Conservation (phyloP, 2,888 invertebrate species). For the Willowsia nigromaculata region DNA sequence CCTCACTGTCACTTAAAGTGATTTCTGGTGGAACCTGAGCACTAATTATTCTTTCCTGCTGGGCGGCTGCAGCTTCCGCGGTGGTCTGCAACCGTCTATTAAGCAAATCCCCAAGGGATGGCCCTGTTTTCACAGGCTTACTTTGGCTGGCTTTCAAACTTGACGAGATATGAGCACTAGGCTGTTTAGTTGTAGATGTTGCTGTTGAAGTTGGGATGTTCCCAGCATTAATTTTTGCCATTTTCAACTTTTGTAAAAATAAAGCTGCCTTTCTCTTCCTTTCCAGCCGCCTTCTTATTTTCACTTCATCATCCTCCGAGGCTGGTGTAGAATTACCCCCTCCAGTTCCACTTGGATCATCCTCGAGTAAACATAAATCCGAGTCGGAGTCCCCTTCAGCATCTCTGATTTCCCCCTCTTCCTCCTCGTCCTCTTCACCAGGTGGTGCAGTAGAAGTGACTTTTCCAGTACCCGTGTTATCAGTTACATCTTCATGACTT, state of each 20-base stretch:
- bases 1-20: neutral
- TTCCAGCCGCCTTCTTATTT: conserved; percentile 68
- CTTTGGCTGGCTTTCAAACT: neutral
- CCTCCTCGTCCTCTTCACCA: conserved; percentile 35
- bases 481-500: neutral
- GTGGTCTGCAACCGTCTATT: conserved; percentile 39
- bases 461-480: neutral
- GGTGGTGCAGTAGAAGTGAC: neutral
- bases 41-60: neutral
- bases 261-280: conserved; percentile 76
- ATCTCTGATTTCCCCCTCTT: conserved; percentile 27
- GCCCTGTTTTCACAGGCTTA: conserved; percentile 22
- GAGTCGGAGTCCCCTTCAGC: conserved; percentile 3
- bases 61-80: neutral
- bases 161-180: neutral
- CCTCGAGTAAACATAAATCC: conserved; percentile 2
- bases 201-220: neutral
- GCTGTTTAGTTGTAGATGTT: neutral
- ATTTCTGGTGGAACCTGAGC: neutral
- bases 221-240: conserved; percentile 24
- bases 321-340: conserved; percentile 46
- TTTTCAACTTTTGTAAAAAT: conserved; percentile 76
- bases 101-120: conserved; percentile 52
- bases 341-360: neutral
- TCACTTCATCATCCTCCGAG: conserved; percentile 61